Conservation (phyloP, 2,113 vertebrate species). For the Rattus norvegicus region GRCr8 NC_086020.1:170667001-170667500, state of each 20-base stretch:
- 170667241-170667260: neutral
- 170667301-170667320: neutral
- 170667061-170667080: neutral
- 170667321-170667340: slow-evolving; percentile 2
- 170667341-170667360: neutral
- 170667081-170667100: neutral
- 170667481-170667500: neutral
- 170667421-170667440: neutral
- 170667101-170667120: too few relatives aligned
- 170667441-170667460: neutral
- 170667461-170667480: neutral
- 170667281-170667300: neutral
- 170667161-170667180: neutral
- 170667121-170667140: neutral
- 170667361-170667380: neutral
- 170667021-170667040: neutral
- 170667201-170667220: neutral
- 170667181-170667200: neutral
- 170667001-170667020: slow-evolving; percentile 1
- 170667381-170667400: neutral
- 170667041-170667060: neutral
- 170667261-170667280: neutral
- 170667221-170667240: neutral
- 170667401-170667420: neutral
- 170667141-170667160: too few relatives aligned